Evolutionary conservation across 2,888 invertebrate genomes (phyloP).

Genomic region (Ellobium chinense): DNA sequence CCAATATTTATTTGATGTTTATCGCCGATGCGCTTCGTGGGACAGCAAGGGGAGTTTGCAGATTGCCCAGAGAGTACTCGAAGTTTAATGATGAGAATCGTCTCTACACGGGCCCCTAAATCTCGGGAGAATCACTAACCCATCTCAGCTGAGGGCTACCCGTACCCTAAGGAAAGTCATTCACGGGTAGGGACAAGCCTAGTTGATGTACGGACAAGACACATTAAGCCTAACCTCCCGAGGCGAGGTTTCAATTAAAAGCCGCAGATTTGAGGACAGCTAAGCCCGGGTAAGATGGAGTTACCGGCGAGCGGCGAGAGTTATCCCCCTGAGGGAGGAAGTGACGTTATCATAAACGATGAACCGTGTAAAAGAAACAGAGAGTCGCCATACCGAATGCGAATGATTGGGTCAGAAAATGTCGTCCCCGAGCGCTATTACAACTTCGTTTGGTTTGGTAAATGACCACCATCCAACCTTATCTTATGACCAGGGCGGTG

Average conservation of each 20-base stretch:
- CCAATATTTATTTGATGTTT: not conserved
- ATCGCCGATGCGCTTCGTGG: not conserved
- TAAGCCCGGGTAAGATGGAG: not conserved
- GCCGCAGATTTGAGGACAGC: not conserved
- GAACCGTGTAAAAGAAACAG: no score
- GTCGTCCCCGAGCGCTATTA: no score
- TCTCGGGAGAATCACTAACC: not conserved
- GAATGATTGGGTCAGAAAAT: no score
- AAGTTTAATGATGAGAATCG: not conserved
- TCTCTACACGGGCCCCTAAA: not conserved
- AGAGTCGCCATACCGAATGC: no score
- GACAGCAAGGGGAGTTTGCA: not conserved
- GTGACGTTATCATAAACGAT: not conserved
- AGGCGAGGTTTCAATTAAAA: not conserved
- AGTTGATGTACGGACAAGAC: not conserved
- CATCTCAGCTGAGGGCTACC: not conserved
- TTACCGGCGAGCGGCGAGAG: not conserved
- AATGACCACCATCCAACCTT: no score
- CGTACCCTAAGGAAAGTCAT: not conserved
- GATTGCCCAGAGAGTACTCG: not conserved
- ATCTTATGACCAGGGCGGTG: no score
- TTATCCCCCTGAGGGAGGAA: not conserved
- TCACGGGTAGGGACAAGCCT: not conserved
- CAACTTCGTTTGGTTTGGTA: no score
- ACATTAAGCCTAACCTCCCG: not conserved